Conservation (phyloP, 2,797 vertebrate genomes). For the Mormyrus proboscirostris region DNA sequence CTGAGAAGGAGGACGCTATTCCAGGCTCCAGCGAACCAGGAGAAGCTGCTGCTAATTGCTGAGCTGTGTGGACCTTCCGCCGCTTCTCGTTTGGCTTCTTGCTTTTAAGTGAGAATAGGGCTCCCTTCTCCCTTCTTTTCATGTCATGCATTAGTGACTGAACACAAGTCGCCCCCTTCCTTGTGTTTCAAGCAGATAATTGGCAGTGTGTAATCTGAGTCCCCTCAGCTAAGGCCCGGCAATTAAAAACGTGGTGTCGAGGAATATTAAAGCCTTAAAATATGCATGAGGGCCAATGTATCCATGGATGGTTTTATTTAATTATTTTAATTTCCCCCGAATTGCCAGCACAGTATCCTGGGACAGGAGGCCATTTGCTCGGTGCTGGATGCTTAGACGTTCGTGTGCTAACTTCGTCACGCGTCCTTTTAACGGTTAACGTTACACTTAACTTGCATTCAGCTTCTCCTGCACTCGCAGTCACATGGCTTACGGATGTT, state of each 20-base stretch:
- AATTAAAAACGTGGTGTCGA: conserved; percentile 17
- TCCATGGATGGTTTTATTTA: conserved; percentile 14
- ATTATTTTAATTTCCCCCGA: background rate
- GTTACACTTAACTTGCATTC: background rate
- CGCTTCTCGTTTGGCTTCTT: background rate
- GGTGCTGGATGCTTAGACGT: background rate
- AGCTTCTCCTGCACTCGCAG: background rate
- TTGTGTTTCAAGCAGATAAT: conserved; percentile 17
- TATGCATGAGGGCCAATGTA: conserved; percentile 24
- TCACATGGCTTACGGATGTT: background rate
- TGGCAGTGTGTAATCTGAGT: conserved; percentile 18
- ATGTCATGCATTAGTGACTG: background rate
- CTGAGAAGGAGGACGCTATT: background rate
- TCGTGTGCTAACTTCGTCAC: conserved; percentile 59
- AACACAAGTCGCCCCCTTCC: background rate
- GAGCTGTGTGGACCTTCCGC: background rate
- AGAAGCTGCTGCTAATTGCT: background rate
- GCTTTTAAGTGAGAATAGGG: background rate
- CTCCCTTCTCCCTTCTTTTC: background rate
- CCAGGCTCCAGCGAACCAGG: background rate
- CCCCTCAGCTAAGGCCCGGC: background rate
- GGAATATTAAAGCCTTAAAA: conserved; percentile 26
- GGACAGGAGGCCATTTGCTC: background rate
- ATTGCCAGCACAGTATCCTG: background rate
- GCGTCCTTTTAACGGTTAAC: conserved; percentile 65